These are phyloP conservation scores for Pitta sordida DNA, from an alignment of 2,113 vertebrate species.

Conservation along the genomic window DNA sequence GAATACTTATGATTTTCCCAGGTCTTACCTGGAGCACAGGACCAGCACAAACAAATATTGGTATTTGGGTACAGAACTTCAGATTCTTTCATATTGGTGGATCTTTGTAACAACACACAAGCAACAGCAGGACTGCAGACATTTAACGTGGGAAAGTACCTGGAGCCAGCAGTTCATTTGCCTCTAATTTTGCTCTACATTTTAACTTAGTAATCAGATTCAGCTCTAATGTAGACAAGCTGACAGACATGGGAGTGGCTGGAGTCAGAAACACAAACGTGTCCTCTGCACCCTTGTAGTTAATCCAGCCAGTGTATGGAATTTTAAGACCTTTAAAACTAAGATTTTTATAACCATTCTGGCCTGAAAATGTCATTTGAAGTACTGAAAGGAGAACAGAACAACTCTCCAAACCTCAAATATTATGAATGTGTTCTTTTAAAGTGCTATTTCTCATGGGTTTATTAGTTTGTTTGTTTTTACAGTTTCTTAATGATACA, in stretches of 20 bases:
- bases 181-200: not conserved
- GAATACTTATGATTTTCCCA: not conserved
- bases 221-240: constrained; percentile 54
- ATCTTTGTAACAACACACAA: not conserved
- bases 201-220: constrained; percentile 45
- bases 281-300: constrained; percentile 36
- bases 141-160: not conserved
- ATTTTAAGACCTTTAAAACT: constrained; percentile 59
- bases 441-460: not conserved
- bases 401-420: not conserved
- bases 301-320: constrained; percentile 58
- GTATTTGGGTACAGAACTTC: not conserved
- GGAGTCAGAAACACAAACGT: constrained; percentile 51
- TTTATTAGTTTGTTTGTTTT: constrained; percentile 56
- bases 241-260: constrained; percentile 51
- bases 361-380: constrained; percentile 35
- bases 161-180: constrained; percentile 26
- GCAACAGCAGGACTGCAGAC: not conserved
- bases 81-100: not conserved
- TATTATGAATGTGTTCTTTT: not conserved
- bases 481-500: not conserved
- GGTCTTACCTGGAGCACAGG: not conserved
- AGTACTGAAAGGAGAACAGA: constrained; percentile 29
- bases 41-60: not conserved
- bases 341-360: constrained; percentile 16